Evolutionary conservation across 1,140 invertebrate species (phyloP), one percentile per base, ranked within the genome.

Genomic region (Hyles euphorbiae): DNA sequence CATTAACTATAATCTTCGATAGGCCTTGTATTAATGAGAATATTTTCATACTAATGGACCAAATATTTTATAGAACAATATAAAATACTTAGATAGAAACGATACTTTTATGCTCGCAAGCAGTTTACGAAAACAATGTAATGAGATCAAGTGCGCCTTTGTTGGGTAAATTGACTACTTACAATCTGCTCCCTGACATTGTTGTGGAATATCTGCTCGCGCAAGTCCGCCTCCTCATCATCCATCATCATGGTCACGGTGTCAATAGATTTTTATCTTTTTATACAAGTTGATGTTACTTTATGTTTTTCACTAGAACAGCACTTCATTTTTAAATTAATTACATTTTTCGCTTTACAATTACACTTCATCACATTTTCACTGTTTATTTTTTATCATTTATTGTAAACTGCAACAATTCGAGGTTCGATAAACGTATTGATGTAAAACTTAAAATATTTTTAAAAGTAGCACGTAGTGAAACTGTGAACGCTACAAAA

Each of bases 141-240:
- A 22, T 22, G 22, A 22, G 22, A 22, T 22, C 22, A 22, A 11
- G 12, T 10, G 10, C n/a, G n/a, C n/a, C 12, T n/a, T 48, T 48
- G 46, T 48, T n/a, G n/a, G 12, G 5, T 11, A 48, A 48, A 10
- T 53, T 49, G 5, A 46, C 7, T 56, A 95, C 95, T 95, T 90
- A 98, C 96, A 74, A 98, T 96, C 89, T 97, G 95, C 88, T 98
- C 96, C 65, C 97, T 90, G 59, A 98, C 95, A 77, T 96, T 97
- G 81, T 97, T 97, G 87, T 98, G 96, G 89, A 98, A 98, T 81
- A 96, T 91, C 89, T 96, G 95, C 84, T 96, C 94, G 71, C 94
- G 91, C 65, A 95, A 87, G 85, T 96, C 94, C 55, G 93, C 91
- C 78, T 95, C 94, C 61, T 91, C 90, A 83, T 90, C 89, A 74